Base-by-base conservation (phyloP, 2,113 vertebrate species). In the Lepisosteus osseus region DNA sequence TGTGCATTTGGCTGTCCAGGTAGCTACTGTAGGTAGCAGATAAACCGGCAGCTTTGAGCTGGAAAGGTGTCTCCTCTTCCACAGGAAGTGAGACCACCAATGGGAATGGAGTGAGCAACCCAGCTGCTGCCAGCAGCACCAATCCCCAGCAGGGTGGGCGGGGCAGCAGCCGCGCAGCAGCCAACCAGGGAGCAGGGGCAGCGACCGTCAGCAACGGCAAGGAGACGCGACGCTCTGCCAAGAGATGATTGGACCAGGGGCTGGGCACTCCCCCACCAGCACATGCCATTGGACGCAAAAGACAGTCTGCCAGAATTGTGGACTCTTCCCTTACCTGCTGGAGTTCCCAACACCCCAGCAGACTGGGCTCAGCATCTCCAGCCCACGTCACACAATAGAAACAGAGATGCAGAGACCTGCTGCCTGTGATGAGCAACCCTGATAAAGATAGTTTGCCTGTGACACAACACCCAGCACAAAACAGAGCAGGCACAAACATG, bases 181-280 rank as follows among this genome's bases (percentile, higher is more conserved):
- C 88, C 51, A 86, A 82, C 73, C 86, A 90, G 54, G 86, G 81
- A 3, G 67, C 73, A 44, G 64, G 72, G 13, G 69, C 88, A 5
- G 69, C 66, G 55, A 51, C 91, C 8, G 85, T 92, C 77, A 93
- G 87, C 77, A 94, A 94, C 2, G 92, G 92, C 74, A 94, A 94
- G 83, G 92, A 93, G 81, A 93, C 92, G 7, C 86, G 91, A 0
- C 85, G 92, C 54, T 90, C 88, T 70, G 85, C 90, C 83, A 94
- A 94, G 80, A 93, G 92, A 92, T 94, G 78, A 82, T 76, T 54
- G 56, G 56, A 14, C n/a, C 56, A 14, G 56, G 56, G 56, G 41
- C 41, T 6, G 13, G 62, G 15, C 41, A 1, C 62, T 64, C 62
- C 80, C 75, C 65, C 72, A 73, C 47, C 72, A 57, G 73, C 57